Percentiles rank a stretch among this genome's conserved stretches.
phyloP scores from a whole-genome alignment of 2,797 vertebrate species.

The Liparis tanakae region DNA sequence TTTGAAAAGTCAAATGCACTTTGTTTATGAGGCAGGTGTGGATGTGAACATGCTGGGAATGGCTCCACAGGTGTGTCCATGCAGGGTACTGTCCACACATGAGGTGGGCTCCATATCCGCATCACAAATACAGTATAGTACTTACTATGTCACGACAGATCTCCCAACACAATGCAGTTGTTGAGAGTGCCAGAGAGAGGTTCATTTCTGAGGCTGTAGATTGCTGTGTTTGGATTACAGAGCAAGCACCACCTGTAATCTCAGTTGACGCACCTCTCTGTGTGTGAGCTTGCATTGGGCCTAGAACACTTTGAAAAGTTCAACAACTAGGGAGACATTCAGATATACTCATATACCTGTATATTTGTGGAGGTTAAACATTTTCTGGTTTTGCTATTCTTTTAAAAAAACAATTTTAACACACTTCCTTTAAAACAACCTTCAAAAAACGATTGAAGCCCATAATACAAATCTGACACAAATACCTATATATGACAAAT shows the following conservation, averaged over 20 bases:
- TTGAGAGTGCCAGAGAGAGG: background rate
- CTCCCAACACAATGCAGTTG: background rate
- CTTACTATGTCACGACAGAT: background rate
- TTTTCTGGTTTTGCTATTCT: too few relatives aligned
- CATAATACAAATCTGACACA: background rate
- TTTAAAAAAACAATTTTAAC: background rate
- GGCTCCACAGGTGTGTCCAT: background rate
- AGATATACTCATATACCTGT: background rate
- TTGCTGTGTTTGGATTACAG: background rate
- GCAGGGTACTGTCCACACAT: background rate
- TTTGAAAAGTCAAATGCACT: constrained; percentile 2
- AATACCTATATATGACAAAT: background rate
- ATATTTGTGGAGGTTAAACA: background rate
- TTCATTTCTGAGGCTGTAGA: constrained; percentile 2
- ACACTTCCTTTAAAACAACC: background rate
- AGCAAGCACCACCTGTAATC: constrained; percentile 11
- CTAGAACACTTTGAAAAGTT: constrained; percentile 11
- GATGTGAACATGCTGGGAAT: background rate
- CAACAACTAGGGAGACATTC: constrained; percentile 10
- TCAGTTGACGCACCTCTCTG: constrained; percentile 1
- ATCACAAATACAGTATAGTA: background rate
- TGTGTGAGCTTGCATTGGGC: constrained; percentile 4
- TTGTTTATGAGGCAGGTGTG: constrained; percentile 26
- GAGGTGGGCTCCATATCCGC: background rate
- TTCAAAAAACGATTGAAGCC: background rate